Evolutionary conservation across 1,140 invertebrate genomes (phyloP).

Genomic region (Drosophila kepulauana): DNA sequence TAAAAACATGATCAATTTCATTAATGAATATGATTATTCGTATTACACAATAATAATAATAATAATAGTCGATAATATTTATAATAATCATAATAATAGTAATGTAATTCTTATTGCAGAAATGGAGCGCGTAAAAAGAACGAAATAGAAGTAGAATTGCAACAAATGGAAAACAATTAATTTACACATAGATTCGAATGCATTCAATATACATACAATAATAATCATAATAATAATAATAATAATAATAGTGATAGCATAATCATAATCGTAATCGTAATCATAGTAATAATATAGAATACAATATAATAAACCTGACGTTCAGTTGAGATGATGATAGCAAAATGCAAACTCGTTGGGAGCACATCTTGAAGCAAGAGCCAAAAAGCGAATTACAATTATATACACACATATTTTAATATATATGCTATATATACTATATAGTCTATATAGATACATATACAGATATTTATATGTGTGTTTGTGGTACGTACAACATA

Average conservation of each 20-base stretch:
- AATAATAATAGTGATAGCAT: slow-evolving; percentile 3
- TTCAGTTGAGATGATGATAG: slow-evolving; percentile 43
- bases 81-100: slow-evolving; percentile 18
- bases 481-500: slow-evolving; percentile 27
- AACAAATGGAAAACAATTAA: slow-evolving; percentile 40
- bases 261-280: not conserved
- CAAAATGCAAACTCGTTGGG: slow-evolving; percentile 57
- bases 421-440: slow-evolving; percentile 1
- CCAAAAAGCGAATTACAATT: slow-evolving; percentile 30
- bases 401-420: not conserved
- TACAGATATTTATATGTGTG: not conserved
- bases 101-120: slow-evolving; percentile 23
- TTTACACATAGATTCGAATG: slow-evolving; percentile 18
- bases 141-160: slow-evolving; percentile 16
- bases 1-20: slow-evolving; percentile 23
- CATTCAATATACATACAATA: slow-evolving; percentile 32
- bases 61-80: slow-evolving; percentile 14
- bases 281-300: slow-evolving; percentile 23
- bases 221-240: slow-evolving; percentile 13
- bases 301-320: slow-evolving; percentile 44
- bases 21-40: slow-evolving; percentile 37
- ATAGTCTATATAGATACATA: slow-evolving; percentile 14
- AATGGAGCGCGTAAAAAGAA: not conserved
- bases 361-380: slow-evolving; percentile 41
- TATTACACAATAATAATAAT: slow-evolving; percentile 15